Conservation (phyloP, 1,140 invertebrate species). For the Cydia strobilella region DNA sequence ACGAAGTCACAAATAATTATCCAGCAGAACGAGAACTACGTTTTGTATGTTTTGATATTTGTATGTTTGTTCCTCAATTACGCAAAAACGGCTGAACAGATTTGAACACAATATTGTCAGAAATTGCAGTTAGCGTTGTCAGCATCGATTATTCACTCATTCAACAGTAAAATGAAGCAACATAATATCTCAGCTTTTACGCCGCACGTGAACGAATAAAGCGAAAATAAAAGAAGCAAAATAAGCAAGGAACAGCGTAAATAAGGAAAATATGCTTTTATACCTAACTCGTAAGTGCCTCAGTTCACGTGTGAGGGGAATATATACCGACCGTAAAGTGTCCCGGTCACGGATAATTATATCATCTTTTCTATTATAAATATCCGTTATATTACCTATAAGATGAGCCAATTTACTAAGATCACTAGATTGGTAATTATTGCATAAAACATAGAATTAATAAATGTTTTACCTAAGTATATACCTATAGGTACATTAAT, state of each 20-base stretch:
- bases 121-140: not conserved
- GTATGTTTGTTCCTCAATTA: too few relatives aligned
- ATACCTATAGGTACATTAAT: too few relatives aligned
- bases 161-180: not conserved
- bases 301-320: not conserved
- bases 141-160: not conserved
- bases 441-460: too few relatives aligned
- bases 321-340: not conserved
- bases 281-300: not conserved
- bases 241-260: not conserved
- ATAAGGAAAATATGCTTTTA: not conserved
- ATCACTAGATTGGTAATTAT: too few relatives aligned
- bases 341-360: not conserved
- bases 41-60: too few relatives aligned
- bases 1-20: too few relatives aligned
- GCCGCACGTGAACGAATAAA: not conserved
- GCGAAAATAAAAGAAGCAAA: conserved; percentile 10
- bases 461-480: too few relatives aligned
- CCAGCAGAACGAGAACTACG: too few relatives aligned
- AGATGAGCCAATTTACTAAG: too few relatives aligned
- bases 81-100: too few relatives aligned
- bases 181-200: not conserved
- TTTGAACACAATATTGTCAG: not conserved
- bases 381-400: too few relatives aligned
- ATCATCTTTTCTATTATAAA: not conserved